Evolutionary conservation across 1,140 invertebrate species (phyloP).

Genomic region (Calosoma granatense): DNA sequence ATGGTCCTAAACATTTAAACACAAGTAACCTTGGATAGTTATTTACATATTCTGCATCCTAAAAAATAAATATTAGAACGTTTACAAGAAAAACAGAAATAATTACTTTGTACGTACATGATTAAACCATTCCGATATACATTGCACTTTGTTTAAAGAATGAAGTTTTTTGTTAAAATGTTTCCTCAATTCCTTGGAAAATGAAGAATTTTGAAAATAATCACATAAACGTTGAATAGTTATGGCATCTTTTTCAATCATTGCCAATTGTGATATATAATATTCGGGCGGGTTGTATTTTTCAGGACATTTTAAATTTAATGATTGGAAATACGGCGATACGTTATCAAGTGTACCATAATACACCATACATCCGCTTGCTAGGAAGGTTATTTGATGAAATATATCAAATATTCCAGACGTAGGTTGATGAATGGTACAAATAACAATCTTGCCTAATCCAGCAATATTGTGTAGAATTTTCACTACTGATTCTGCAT

Average conservation of each 20-base stretch:
- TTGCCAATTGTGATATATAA: conserved; percentile 52
- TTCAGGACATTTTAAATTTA: conserved; percentile 46
- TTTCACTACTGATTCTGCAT: conserved; percentile 60
- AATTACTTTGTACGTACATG: too few relatives aligned
- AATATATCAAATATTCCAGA: conserved; percentile 76
- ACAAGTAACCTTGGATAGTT: too few relatives aligned
- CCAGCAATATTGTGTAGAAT: conserved; percentile 52
- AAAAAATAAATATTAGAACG: too few relatives aligned
- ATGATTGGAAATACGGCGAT: conserved; percentile 53
- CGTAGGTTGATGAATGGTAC: conserved; percentile 80
- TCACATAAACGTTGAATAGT: conserved; percentile 44
- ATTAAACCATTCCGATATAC: too few relatives aligned
- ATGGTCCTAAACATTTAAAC: conserved; percentile 3
- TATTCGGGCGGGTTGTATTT: conserved; percentile 66
- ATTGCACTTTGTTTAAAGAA: too few relatives aligned
- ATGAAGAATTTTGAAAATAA: conserved; percentile 38
- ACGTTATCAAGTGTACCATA: conserved; percentile 59
- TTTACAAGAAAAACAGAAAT: too few relatives aligned
- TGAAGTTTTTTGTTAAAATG: too few relatives aligned
- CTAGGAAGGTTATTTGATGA: conserved; percentile 64
- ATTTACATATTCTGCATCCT: too few relatives aligned
- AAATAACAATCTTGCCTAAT: conserved; percentile 66
- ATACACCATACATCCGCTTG: conserved; percentile 70
- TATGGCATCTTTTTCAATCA: conserved; percentile 40
- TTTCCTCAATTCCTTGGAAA: conserved; percentile 29